These are phyloP conservation scores for Lasioglossum vierecki DNA, from an alignment of 2,888 invertebrate genomes.

Conservation along the genomic window DNA sequence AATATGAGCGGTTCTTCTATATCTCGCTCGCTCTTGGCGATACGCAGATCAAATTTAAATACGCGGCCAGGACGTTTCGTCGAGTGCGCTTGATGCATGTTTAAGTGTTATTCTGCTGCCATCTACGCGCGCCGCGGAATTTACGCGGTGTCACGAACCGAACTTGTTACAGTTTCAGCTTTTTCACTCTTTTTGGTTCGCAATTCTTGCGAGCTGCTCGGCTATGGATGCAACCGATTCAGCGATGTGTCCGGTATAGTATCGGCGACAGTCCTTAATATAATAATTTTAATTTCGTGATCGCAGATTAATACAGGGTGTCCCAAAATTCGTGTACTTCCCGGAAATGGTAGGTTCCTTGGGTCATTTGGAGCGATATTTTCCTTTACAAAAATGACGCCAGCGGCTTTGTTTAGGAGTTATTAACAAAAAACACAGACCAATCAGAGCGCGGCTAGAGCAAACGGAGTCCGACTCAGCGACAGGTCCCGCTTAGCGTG, in stretches of 20 bases:
- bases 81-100: slow-evolving; percentile 41
- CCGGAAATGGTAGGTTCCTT: no score
- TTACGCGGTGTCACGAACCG: slow-evolving; percentile 15
- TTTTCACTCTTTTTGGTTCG: not conserved
- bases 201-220: not conserved
- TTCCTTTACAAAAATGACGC: no score
- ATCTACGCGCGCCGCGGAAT: slow-evolving; percentile 16
- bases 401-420: no score
- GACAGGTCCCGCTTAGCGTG: no score
- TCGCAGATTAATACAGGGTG: no score
- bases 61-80: slow-evolving; percentile 25
- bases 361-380: no score
- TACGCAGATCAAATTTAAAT: slow-evolving; percentile 54
- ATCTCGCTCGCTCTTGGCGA: not conserved
- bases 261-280: no score
- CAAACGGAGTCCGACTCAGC: no score
- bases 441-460: no score
- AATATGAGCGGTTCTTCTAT: slow-evolving; percentile 31
- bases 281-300: no score
- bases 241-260: not conserved
- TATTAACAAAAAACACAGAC: no score
- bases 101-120: slow-evolving; percentile 32
- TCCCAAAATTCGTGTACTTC: no score
- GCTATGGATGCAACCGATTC: not conserved
- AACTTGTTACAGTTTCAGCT: slow-evolving; percentile 13